Percentiles rank a stretch among this genome's conserved stretches.
Evolutionary conservation across 2,888 invertebrate species (phyloP).

Genomic region (Lysandra bellargus): DNA sequence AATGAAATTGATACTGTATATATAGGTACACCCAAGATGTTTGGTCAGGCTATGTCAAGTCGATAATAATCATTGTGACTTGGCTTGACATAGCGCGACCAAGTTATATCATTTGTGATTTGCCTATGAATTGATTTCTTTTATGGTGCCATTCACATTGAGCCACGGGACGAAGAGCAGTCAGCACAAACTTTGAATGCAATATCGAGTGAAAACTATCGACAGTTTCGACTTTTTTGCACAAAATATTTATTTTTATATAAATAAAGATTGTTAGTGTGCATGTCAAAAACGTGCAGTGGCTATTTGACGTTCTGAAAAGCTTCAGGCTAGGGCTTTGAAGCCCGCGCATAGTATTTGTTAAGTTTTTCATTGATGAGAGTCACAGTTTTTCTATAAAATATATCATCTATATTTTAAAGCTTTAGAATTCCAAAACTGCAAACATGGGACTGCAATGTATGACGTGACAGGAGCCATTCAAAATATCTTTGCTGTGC

Average conservation of each 20-base stretch:
- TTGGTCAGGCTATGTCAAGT: too few relatives aligned
- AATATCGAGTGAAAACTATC: neutral
- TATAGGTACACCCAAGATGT: too few relatives aligned
- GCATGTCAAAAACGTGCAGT: neutral
- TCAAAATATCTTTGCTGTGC: too few relatives aligned
- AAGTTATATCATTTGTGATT: too few relatives aligned
- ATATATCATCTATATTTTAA: neutral
- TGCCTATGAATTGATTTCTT: too few relatives aligned
- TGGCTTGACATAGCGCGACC: neutral
- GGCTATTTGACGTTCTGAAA: neutral
- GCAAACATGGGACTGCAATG: too few relatives aligned
- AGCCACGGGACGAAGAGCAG: too few relatives aligned
- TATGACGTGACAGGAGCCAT: too few relatives aligned
- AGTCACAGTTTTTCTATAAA: slow-evolving; percentile 8
- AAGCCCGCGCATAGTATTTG: slow-evolving; percentile 3
- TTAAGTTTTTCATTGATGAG: slow-evolving; percentile 14
- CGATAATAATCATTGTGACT: too few relatives aligned
- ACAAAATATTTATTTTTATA: slow-evolving; percentile 1
- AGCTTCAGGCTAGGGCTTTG: neutral
- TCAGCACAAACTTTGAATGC: neutral
- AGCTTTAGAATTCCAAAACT: slow-evolving; percentile 4
- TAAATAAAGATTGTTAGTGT: slow-evolving; percentile 1
- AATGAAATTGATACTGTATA: too few relatives aligned
- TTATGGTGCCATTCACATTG: too few relatives aligned
- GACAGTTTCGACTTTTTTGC: neutral